phyloP scores from a whole-genome alignment of 2,113 vertebrate species.

The Carassius auratus region DNA sequence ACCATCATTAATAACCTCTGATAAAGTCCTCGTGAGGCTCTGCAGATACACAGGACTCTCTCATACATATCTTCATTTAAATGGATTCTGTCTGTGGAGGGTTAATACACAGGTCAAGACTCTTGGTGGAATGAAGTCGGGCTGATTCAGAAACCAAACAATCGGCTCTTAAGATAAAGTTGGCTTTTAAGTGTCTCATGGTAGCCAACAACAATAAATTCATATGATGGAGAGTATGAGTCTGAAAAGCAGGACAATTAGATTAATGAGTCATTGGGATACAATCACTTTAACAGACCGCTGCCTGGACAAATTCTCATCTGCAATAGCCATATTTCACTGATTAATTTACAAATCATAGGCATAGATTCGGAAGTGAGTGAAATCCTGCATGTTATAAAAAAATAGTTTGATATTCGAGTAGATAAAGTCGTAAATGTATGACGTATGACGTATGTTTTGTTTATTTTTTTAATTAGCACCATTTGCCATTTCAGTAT shows the following conservation, averaged over 20 bases:
- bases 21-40: slow-evolving; percentile 54
- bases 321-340: neutral
- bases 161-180: slow-evolving; percentile 31
- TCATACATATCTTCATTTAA: slow-evolving; percentile 2
- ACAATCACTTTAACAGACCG: slow-evolving; percentile 27
- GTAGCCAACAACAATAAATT: slow-evolving; percentile 45
- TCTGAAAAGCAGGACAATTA: slow-evolving; percentile 17
- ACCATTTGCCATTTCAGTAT: too few relatives aligned
- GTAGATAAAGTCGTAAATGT: too few relatives aligned
- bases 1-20: slow-evolving; percentile 56
- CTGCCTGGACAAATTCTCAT: neutral
- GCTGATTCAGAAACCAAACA: slow-evolving; percentile 34
- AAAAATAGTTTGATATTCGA: neutral
- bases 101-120: slow-evolving; percentile 46
- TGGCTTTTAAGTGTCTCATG: slow-evolving; percentile 17
- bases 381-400: neutral
- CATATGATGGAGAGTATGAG: neutral
- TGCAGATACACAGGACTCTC: slow-evolving; percentile 40
- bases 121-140: slow-evolving; percentile 47
- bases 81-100: slow-evolving; percentile 15
- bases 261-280: slow-evolving; percentile 25
- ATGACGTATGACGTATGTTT: too few relatives aligned
- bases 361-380: neutral
- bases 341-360: neutral
- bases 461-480: too few relatives aligned